Evolutionary conservation across 2,888 invertebrate genomes (phyloP).

Genomic region (Patella pellucida): DNA sequence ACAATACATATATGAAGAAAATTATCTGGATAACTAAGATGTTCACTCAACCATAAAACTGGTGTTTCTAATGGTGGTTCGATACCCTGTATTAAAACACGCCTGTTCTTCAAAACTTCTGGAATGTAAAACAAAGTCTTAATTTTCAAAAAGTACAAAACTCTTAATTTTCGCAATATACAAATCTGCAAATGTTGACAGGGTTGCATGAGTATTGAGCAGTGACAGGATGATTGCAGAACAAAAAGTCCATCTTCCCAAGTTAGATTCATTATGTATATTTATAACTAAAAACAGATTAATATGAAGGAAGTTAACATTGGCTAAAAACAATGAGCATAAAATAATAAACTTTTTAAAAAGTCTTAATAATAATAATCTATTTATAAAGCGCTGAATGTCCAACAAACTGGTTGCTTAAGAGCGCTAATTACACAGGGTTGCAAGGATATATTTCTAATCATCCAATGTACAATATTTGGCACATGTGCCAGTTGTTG

Average conservation of each 20-base stretch:
- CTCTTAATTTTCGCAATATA: neutral
- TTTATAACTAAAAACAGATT: neutral
- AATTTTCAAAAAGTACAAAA: conserved; percentile 11
- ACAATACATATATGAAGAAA: conserved; percentile 85
- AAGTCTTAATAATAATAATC: too few relatives aligned
- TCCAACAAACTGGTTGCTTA: too few relatives aligned
- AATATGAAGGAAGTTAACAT: neutral
- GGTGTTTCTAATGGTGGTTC: conserved; percentile 89
- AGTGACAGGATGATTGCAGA: neutral
- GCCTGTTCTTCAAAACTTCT: conserved; percentile 32
- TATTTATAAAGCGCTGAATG: too few relatives aligned
- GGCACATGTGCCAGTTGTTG: too few relatives aligned
- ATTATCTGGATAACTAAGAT: conserved; percentile 98
- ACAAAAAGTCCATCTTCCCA: neutral
- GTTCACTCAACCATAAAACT: conserved; percentile 96
- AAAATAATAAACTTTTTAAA: too few relatives aligned
- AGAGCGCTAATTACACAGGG: too few relatives aligned
- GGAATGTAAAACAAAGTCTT: conserved; percentile 22
- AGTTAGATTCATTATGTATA: neutral
- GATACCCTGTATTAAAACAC: conserved; percentile 87
- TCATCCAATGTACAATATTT: too few relatives aligned
- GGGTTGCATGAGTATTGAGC: too few relatives aligned
- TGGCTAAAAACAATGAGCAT: too few relatives aligned
- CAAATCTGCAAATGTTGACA: neutral
- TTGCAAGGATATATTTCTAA: too few relatives aligned